Evolutionary conservation across 1,140 invertebrate species (phyloP).

Genomic region (Papilio polytes): DNA sequence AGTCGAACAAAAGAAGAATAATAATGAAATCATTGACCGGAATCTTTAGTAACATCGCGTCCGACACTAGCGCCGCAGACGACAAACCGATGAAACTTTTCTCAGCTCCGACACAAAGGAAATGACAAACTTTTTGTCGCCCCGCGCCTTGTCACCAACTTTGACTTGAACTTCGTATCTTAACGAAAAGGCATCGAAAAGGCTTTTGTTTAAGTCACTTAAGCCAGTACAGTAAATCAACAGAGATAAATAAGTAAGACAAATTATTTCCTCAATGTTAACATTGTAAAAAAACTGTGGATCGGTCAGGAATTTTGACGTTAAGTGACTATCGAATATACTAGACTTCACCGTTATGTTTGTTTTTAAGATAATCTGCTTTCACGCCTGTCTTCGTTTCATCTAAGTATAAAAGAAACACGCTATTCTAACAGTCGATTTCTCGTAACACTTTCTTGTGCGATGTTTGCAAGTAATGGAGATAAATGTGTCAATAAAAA

Average conservation of each 20-base stretch:
- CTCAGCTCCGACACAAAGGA: conserved; percentile 17
- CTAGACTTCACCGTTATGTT: too few species aligned
- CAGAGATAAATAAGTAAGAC: neutral
- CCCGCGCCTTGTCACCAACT: conserved; percentile 2
- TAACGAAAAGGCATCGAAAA: conserved; percentile 1
- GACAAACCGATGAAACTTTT: conserved; percentile 18
- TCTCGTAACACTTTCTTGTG: neutral
- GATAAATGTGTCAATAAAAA: conserved; percentile 11
- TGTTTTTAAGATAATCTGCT: too few species aligned
- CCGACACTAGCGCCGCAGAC: neutral
- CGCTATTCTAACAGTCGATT: neutral
- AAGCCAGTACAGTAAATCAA: neutral
- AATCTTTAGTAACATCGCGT: conserved; percentile 17
- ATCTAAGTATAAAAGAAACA: neutral
- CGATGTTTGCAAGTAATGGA: conserved; percentile 10
- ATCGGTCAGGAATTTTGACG: too few species aligned
- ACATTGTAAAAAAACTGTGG: neutral
- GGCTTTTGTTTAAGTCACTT: conserved; percentile 20
- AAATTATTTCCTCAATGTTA: neutral
- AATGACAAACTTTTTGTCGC: conserved; percentile 20
- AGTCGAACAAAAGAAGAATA: conserved; percentile 27
- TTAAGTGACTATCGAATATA: too few species aligned
- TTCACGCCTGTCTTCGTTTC: too few species aligned
- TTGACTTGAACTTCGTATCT: conserved; percentile 6
- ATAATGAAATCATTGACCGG: conserved; percentile 29